Conservation (phyloP, 2,888 invertebrate genomes). For the Frankliniella intonsa region DNA sequence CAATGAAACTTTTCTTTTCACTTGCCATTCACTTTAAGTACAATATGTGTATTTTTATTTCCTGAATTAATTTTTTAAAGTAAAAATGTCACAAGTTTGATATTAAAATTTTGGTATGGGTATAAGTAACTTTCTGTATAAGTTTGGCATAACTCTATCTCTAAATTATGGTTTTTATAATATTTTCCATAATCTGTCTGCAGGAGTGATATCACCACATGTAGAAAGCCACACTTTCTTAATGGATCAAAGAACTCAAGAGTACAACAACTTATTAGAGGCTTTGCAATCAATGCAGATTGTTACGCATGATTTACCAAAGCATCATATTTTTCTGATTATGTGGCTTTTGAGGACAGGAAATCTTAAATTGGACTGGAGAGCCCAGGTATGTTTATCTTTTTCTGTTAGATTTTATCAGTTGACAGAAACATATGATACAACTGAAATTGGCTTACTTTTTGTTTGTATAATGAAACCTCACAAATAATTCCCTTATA, state of each 20-base stretch:
- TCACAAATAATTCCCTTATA: too few relatives aligned
- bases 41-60: not conserved
- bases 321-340: conserved; percentile 63
- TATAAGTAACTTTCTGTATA: too few relatives aligned
- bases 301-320: conserved; percentile 59
- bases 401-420: too few relatives aligned
- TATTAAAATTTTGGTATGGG: too few relatives aligned
- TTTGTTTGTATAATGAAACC: too few relatives aligned
- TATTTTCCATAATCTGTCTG: not conserved
- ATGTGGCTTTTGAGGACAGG: conserved; percentile 81
- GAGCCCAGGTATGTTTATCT: conserved; percentile 46
- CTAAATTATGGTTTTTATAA: not conserved
- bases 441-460: too few relatives aligned
- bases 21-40: not conserved
- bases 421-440: too few relatives aligned
- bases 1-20: not conserved
- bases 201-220: conserved; percentile 11
- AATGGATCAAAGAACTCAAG: conserved; percentile 41
- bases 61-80: not conserved
- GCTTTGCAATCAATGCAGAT: conserved; percentile 65
- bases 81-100: not conserved
- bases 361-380: conserved; percentile 53
- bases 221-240: not conserved
- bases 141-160: too few relatives aligned
- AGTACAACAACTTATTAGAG: conserved; percentile 68